phyloP scores from a whole-genome alignment of 37 sponge, comb jelly and placozoan genomes.

The Diacarnus erythraeanus region DNA sequence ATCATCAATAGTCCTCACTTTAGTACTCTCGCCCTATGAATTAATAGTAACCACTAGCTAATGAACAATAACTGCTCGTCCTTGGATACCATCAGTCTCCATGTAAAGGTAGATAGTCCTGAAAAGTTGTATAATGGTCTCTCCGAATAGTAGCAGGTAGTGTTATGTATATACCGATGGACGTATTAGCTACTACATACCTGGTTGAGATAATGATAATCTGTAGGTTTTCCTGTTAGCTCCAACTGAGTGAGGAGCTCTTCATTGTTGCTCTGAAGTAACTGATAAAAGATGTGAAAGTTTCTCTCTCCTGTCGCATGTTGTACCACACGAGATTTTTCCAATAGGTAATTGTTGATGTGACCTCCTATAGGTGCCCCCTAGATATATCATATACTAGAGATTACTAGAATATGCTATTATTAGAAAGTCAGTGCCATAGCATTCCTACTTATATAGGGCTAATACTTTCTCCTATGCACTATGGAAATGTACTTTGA shows the following conservation, averaged over 20 bases:
- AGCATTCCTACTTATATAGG: no score
- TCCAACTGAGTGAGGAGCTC: slow-evolving; percentile 42
- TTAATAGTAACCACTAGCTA: no score
- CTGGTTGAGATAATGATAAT: slow-evolving; percentile 62
- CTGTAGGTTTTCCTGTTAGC: slow-evolving; percentile 30
- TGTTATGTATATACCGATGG: no score
- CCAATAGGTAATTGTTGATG: slow-evolving; percentile 80
- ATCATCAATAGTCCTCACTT: slow-evolving; percentile 59
- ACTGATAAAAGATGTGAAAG: slow-evolving; percentile 87
- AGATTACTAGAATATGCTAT: no score
- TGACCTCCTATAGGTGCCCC: slow-evolving; percentile 83
- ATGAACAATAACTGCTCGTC: no score
- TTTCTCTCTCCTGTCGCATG: slow-evolving; percentile 77
- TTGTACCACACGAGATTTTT: slow-evolving; percentile 77
- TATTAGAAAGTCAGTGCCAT: no score
- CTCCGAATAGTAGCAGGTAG: no score
- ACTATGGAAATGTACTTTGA: no score
- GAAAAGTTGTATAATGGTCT: neutral
- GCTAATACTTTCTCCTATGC: no score
- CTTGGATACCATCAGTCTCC: neutral
- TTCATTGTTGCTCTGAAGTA: slow-evolving; percentile 54
- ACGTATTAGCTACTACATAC: no score
- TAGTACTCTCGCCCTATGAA: slow-evolving; percentile 38
- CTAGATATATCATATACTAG: no score
- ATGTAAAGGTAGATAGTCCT: neutral